A percentile compares a stretch with the other conserved stretches of the same genome.
Evolutionary conservation across 2,888 invertebrate species (phyloP).

Genomic region (Apeira syringaria): DNA sequence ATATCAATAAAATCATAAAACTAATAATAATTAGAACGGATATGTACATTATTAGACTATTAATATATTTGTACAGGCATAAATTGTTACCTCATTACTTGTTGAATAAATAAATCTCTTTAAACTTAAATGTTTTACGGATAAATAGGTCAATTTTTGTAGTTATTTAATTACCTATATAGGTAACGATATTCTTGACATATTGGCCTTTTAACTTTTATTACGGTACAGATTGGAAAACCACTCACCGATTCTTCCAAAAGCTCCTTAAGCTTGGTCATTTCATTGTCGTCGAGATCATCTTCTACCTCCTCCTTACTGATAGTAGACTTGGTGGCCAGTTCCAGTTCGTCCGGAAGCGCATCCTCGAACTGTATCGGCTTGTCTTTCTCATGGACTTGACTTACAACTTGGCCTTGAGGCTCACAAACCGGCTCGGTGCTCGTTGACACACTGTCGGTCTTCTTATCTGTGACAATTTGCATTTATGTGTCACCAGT

Average conservation of each 20-base stretch:
- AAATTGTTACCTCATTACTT: too few relatives aligned
- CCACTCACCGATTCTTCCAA: conserved; percentile 67
- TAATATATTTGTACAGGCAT: too few relatives aligned
- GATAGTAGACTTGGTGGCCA: conserved; percentile 50
- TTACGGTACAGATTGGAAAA: too few relatives aligned
- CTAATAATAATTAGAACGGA: too few relatives aligned
- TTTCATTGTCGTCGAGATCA: conserved; percentile 66
- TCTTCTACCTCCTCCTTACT: conserved; percentile 65
- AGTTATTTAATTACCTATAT: too few relatives aligned
- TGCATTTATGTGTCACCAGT: background rate
- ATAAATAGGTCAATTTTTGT: too few relatives aligned
- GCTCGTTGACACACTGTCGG: conserved; percentile 54
- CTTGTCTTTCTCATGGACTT: conserved; percentile 20
- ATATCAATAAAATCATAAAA: too few relatives aligned
- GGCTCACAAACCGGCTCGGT: conserved; percentile 50
- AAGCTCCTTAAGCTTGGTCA: conserved; percentile 66
- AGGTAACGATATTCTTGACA: too few relatives aligned
- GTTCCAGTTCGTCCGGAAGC: conserved; percentile 52
- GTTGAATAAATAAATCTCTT: too few relatives aligned
- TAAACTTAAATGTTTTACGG: too few relatives aligned
- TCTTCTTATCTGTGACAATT: conserved; percentile 59
- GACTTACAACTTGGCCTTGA: conserved; percentile 35
- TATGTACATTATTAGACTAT: too few relatives aligned
- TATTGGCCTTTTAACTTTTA: too few relatives aligned
- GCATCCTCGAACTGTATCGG: conserved; percentile 39